Evolutionary conservation across 1,140 invertebrate species (phyloP), one percentile per base, ranked within the genome.

Genomic region (Acyrthosiphon pisum): DNA sequence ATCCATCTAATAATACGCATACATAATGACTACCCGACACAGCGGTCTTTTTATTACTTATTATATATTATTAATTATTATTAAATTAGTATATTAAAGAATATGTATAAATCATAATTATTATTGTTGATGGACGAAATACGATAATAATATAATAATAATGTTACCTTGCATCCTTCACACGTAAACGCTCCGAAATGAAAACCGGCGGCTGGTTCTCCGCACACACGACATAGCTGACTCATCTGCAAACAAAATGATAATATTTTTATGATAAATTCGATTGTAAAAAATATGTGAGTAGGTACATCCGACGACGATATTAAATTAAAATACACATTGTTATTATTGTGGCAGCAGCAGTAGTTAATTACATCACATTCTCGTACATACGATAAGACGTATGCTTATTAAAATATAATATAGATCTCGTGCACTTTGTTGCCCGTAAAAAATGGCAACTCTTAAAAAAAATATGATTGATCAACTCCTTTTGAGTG

Each of bases 121-220:
- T 41, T 50, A 20, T 50, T 60, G n/a, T n/a, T 68, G 7, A 6
- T 37, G n/a, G 23, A 83, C 41, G 4, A 76, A n/a, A 86, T 41
- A 30, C 41, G 3, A 46, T 53, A 18, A 50, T 18, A 50, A 50
- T 22, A 53, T 23, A 53, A 7, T 22, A 22, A 53, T 46, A 89
- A 60, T 93, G 95, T 96, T 96, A 99, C 98, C 97, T 99, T 99
- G 96, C 98, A 99, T 94, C 98, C 98, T 96, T 99, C 98, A 95
- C 98, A 99, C 26, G 98, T 99, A 95, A 99, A 99, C 81, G 98
- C 98, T 87, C 98, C 98, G 95, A 99, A 99, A 95, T 99, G 98
- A 95, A 99, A 99, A 84, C 98, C 98, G 93, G 98, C 98, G 93
- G 98, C 98, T 94, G 98, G 98, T 95, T 99, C 98, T 22, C 98